phyloP scores from a whole-genome alignment of 2,888 invertebrate species.

The Thalpophila matura region DNA sequence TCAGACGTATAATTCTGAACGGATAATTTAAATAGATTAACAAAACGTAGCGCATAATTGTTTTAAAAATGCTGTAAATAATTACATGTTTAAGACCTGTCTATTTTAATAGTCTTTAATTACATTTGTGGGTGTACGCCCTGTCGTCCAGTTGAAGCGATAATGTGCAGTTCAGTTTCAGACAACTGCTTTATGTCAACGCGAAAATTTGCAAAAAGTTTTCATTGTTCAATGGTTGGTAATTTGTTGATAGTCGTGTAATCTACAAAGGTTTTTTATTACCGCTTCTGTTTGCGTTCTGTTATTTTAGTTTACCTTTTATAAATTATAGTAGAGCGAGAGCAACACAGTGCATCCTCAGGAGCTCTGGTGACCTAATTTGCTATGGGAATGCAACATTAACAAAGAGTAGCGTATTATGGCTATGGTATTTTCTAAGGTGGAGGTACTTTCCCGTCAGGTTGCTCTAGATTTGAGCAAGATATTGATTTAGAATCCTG shows the following conservation, averaged over 20 bases:
- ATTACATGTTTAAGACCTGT: slow-evolving; percentile 61
- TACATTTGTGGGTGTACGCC: slow-evolving; percentile 46
- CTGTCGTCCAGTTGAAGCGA: slow-evolving; percentile 38
- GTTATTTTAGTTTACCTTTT: neutral
- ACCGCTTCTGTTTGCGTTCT: neutral
- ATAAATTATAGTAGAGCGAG: no score
- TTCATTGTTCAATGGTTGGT: neutral
- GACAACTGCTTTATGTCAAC: neutral
- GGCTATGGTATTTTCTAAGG: no score
- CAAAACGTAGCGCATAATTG: slow-evolving; percentile 61
- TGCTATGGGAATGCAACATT: no score
- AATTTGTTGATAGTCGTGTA: neutral
- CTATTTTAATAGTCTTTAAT: slow-evolving; percentile 63
- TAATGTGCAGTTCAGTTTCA: slow-evolving; percentile 13
- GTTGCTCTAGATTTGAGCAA: no score
- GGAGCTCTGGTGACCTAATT: no score
- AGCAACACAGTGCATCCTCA: no score
- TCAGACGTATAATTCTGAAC: slow-evolving; percentile 53
- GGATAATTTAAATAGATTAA: slow-evolving; percentile 63
- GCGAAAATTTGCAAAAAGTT: neutral
- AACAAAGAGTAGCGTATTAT: no score
- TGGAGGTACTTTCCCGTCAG: no score
- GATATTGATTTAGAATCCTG: no score
- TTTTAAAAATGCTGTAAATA: slow-evolving; percentile 64
- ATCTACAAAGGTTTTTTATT: neutral